Base-by-base conservation (phyloP, 2,113 vertebrate genomes). In the Cyprinodon tularosa region DNA sequence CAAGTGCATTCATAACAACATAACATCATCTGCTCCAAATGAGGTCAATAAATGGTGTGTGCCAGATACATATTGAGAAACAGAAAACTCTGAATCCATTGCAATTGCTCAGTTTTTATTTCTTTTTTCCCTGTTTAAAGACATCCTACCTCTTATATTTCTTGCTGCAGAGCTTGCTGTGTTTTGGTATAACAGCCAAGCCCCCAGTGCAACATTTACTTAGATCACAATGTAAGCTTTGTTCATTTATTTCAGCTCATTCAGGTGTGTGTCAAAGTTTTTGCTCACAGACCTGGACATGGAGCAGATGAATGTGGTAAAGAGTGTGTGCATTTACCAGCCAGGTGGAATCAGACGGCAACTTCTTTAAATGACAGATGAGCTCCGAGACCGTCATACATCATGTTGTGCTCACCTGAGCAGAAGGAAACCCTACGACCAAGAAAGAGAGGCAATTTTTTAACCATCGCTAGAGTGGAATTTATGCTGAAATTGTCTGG, bases 101-200 rank as follows among this genome's bases (percentile, higher is more conserved):
- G 1, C 48, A 78, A 74, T 61, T 67, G 66, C 3, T 42, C 47
- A 47, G 37, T 72, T 81, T 72, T 20, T 36, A 45, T 20, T 3
- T 1, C 3, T 29, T 68, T 47, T 78, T 14, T 60, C 65, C 68
- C 36, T 60, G 72, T 66, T 45, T 22, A 12, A 64, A 39, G 37
- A 22, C n/a, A 36, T 45, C 57, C 67, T 48, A 71, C 68, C 57
- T 61, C 48, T 61, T 45, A 61, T 65, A 81, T 61, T 83, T 86
- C 73, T 74, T 83, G 77, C 73, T 68, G 68, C 74, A 60, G 80
- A 62, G 62, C 75, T 82, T 66, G 57, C 75, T 29, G 81, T 88
- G 82, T 80, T 89, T 81, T 75, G 66, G 74, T 63, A 38, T 86
- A 83, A 88, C 87, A 89, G 85, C 86, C 75, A 6, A 74, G 84